Base-by-base conservation (phyloP, 2,113 vertebrate species). In the Theropithecus gelada region DNA sequence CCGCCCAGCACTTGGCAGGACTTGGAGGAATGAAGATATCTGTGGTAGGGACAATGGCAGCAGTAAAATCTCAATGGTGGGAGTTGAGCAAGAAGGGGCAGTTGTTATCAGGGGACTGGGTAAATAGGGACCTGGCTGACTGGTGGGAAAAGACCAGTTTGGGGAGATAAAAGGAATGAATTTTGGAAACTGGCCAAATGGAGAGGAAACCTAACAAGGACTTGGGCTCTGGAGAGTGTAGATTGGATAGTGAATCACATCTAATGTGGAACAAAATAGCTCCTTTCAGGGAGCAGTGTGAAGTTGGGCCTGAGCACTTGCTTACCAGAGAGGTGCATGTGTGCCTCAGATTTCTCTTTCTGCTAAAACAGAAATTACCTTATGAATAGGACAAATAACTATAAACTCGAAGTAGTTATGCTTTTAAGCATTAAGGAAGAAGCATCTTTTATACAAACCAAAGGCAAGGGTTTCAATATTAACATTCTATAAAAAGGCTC, bases 361-460 rank as follows among this genome's bases (percentile, higher is more conserved):
- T 95, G 50, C 48, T 23, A 88, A 94, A 87, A 64, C 35, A 96
- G 72, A 55, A 32, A 3, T 80, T 64, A 83, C 38, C 90, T 92
- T 79, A 78, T 94, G 50, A 96, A 94, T 40, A 76, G 59, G 88
- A 43, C 83, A 96, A 78, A 82, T 12, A 45, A 25, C 35, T 50
- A 6, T 68, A 35, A 57, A 52, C 86, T 88, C 64, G n/a, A 93
- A 96, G 86, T 10, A 93, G 59, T 89, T 93, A 93, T 86, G 76
- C 95, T 75, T 81, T 98, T 97, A 98, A 98, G 97, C 90, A 97
- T 93, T 66, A 79, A 97, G 94, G 23, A 80, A 64, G 95, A 96
- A 97, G 91, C 48, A 88, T 96, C 96, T 92, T 94, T 97, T 97
- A 97, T 97, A 96, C 97, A 97, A 97, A 68, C 45, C 45, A 59